A percentile compares a stretch with the other conserved stretches of the same genome.
Evolutionary conservation across 2,888 invertebrate genomes (phyloP).

Genomic region (Rhogogaster chlorosoma): DNA sequence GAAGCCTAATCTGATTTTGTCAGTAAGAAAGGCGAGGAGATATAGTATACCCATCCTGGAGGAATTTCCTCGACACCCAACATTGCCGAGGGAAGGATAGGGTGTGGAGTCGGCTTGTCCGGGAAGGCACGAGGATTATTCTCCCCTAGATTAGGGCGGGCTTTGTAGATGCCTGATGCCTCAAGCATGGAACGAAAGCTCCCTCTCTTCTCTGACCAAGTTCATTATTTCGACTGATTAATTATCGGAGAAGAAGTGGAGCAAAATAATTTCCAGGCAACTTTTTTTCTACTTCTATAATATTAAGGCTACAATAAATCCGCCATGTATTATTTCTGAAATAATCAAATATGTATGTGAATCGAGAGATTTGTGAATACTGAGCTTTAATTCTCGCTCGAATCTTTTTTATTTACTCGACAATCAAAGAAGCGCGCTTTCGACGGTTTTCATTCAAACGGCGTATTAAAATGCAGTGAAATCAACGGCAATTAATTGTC

Average conservation of each 20-base stretch:
- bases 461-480: not conserved
- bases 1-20: conserved; percentile 38
- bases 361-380: not conserved
- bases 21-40: conserved; percentile 22
- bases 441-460: not conserved
- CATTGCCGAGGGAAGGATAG: not conserved
- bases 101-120: conserved; percentile 10
- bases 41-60: not conserved
- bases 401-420: not conserved
- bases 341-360: too few species aligned
- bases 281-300: not conserved
- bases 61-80: not conserved
- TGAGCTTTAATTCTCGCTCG: not conserved
- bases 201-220: not conserved
- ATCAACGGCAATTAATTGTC: conserved; percentile 21
- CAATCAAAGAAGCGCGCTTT: not conserved
- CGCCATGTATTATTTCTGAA: not conserved
- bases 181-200: not conserved
- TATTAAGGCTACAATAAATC: not conserved
- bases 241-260: not conserved
- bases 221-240: not conserved
- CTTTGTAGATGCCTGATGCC: conserved; percentile 28
- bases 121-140: conserved; percentile 36
- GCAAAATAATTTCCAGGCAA: not conserved
- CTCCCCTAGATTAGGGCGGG: conserved; percentile 38